phyloP scores from a whole-genome alignment of 2,888 invertebrate species.

The Pseudanteris insignis region DNA sequence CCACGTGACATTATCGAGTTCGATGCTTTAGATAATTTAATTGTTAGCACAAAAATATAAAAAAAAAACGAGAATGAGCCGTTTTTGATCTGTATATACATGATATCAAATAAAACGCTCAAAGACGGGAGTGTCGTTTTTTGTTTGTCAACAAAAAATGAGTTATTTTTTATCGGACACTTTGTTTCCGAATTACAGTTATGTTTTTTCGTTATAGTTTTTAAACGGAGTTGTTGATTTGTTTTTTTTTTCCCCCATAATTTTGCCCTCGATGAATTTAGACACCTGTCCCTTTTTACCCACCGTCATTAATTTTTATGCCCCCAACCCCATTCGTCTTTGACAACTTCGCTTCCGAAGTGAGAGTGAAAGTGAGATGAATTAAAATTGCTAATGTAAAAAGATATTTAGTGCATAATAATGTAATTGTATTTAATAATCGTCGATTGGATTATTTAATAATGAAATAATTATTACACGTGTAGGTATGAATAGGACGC shows the following conservation, averaged over 20 bases:
- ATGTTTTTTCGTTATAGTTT: constrained; percentile 38
- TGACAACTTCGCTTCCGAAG: constrained; percentile 33
- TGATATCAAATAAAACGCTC: constrained; percentile 12
- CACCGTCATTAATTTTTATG: constrained; percentile 24
- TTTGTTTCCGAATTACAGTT: no score
- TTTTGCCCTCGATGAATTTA: no score
- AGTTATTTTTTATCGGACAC: no score
- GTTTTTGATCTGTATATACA: constrained; percentile 31
- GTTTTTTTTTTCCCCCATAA: no score
- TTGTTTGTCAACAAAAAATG: constrained; percentile 9
- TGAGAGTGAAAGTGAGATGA: constrained; percentile 42
- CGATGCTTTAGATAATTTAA: constrained; percentile 23
- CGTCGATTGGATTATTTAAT: constrained; percentile 57
- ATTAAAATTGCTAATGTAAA: constrained; percentile 47
- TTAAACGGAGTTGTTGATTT: constrained; percentile 27
- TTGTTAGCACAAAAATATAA: constrained; percentile 23
- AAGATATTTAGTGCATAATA: constrained; percentile 48
- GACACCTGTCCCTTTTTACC: constrained; percentile 2
- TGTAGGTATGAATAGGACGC: constrained; percentile 54
- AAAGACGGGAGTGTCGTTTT: constrained; percentile 16
- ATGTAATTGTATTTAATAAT: constrained; percentile 56
- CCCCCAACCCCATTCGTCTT: constrained; percentile 12
- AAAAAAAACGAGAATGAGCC: constrained; percentile 10
- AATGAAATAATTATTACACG: constrained; percentile 49
- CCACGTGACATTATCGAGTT: constrained; percentile 43